Evolutionary conservation across 2,113 vertebrate species (phyloP), one percentile per base, ranked within the genome.

Genomic region (Cyprinodon variegatus): DNA sequence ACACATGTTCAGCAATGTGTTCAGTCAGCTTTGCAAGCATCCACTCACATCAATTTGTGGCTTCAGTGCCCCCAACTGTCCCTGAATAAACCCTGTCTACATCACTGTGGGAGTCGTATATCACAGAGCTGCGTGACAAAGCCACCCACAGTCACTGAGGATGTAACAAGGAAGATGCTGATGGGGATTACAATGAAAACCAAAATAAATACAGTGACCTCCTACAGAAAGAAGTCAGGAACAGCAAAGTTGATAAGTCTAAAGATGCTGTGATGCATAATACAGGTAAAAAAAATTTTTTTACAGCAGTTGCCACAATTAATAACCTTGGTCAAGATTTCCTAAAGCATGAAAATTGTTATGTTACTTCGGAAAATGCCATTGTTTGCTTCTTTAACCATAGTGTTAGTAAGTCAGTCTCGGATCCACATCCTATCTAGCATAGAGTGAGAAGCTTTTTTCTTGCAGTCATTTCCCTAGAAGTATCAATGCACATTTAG

Each of bases 61-160:
- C 71, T 67, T 74, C 66, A 71, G 43, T 72, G 37, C 59, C 62
- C n/a, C 48, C 0, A 36, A 72, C n/a, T 40, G 67, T 62, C 61
- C 40, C 66, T 12, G 20, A 74, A 39, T 68, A 65, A 63, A 78
- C 65, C 10, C 48, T 48, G 57, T 61, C 71, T 53, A 20, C 69
- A 2, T 20, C 22, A 79, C 53, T 63, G 62, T 60, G 62, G 76
- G 69, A 63, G 72, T 77, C 67, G 50, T 39, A 60, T 65, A 50
- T 70, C 57, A 36, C 37, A 65, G 4, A 0, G 65, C 71, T 7
- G 39, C 0, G 37, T 46, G 69, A 65, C 57, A n/a, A 59, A 82
- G 69, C 60, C 60, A 40, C 65, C 50, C 45, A 48, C 67, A 17
- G 83, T 70, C 38, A 65, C 71, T 59, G 46, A 59, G 67, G 67